These are phyloP conservation scores for Neocrepidodera transversa DNA, from an alignment of 2,888 invertebrate species.

Conservation along the genomic window DNA sequence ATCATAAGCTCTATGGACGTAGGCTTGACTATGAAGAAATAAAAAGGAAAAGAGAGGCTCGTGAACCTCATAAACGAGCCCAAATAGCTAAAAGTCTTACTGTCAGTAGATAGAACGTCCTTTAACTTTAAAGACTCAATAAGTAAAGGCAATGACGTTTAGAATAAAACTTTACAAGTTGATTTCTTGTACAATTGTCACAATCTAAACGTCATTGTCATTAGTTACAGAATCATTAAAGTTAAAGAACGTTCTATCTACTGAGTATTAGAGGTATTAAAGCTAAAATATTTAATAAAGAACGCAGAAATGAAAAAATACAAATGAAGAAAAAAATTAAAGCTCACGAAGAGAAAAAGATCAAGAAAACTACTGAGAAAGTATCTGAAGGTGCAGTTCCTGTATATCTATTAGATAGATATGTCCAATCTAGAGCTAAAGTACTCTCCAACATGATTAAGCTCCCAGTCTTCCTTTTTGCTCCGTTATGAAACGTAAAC, in stretches of 20 bases:
- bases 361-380: constrained; percentile 81
- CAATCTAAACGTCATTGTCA: too few relatives aligned
- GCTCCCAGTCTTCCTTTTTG: too few relatives aligned
- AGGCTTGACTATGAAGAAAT: constrained; percentile 97
- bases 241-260: too few relatives aligned
- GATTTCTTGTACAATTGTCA: too few relatives aligned
- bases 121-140: too few relatives aligned
- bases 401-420: constrained; percentile 95
- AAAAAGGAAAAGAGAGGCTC: constrained; percentile 93
- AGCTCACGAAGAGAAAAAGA: constrained; percentile 94
- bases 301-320: constrained; percentile 96
- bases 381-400: constrained; percentile 92
- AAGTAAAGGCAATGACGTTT: too few relatives aligned
- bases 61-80: constrained; percentile 90
- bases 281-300: constrained; percentile 96
- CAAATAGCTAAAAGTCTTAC: constrained; percentile 89
- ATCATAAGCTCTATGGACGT: constrained; percentile 94
- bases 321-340: constrained; percentile 99
- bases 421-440: constrained; percentile 92
- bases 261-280: constrained; percentile 96
- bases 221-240: too few relatives aligned
- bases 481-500: too few relatives aligned
- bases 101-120: too few relatives aligned
- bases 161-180: too few relatives aligned
- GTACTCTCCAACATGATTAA: constrained; percentile 99